Conservation (phyloP, 2,888 invertebrate genomes). For the Cephonodes hylas region DNA sequence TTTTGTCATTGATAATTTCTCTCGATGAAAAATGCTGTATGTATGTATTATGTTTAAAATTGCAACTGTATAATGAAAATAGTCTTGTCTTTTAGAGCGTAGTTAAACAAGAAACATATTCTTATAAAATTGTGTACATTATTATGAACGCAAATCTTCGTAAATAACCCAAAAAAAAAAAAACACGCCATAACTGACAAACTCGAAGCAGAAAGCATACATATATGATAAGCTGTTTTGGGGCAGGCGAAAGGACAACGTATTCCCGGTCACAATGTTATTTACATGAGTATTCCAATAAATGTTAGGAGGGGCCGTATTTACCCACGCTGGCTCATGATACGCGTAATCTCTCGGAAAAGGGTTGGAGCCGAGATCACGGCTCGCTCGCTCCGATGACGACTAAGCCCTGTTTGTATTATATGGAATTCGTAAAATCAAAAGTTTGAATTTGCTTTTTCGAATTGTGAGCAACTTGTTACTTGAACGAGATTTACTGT, state of each 20-base stretch:
- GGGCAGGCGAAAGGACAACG: conserved; percentile 49
- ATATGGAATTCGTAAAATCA: neutral
- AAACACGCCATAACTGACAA: neutral
- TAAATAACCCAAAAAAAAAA: too few species aligned
- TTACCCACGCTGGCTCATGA: conserved; percentile 56
- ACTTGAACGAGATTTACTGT: too few species aligned
- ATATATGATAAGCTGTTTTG: conserved; percentile 13
- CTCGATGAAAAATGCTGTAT: too few species aligned
- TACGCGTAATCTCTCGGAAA: conserved; percentile 70
- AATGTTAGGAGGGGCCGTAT: conserved; percentile 60
- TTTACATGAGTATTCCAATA: conserved; percentile 69
- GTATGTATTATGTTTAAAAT: too few species aligned
- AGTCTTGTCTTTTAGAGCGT: too few species aligned
- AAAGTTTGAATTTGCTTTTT: neutral
- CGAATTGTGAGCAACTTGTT: too few species aligned
- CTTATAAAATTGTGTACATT: too few species aligned
- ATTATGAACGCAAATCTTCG: too few species aligned
- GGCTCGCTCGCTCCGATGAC: conserved; percentile 19
- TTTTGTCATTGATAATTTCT: too few species aligned
- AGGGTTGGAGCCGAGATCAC: conserved; percentile 44
- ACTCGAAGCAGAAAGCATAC: neutral
- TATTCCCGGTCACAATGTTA: conserved; percentile 55
- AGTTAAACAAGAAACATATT: too few species aligned
- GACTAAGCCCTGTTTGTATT: conserved; percentile 3
- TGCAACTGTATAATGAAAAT: too few species aligned